Conservation (phyloP, 2,888 invertebrate genomes). For the Tiliacea aurago region DNA sequence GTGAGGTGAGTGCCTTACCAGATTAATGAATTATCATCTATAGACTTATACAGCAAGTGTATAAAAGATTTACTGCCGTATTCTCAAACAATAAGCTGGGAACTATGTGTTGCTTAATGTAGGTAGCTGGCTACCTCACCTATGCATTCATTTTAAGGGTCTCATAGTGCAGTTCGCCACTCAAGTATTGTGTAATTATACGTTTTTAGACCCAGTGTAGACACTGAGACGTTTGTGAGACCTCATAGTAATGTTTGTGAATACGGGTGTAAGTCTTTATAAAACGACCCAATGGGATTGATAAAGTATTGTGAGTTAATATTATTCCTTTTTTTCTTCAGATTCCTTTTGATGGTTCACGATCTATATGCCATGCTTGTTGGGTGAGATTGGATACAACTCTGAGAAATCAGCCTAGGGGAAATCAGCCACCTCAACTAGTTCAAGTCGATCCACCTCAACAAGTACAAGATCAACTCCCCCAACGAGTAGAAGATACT, state of each 20-base stretch:
- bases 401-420: background rate
- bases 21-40: conserved; percentile 10
- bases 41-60: conserved; percentile 18
- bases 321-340: conserved; percentile 3
- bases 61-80: conserved; percentile 14
- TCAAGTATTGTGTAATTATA: conserved; percentile 14
- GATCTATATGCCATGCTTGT: conserved; percentile 2
- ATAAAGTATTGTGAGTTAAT: conserved; percentile 7
- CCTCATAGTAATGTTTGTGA: conserved; percentile 14
- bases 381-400: background rate
- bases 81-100: conserved; percentile 12
- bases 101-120: conserved; percentile 14
- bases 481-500: conserved; percentile 7
- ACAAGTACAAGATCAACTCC: conserved; percentile 10
- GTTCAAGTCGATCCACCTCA: conserved; percentile 8
- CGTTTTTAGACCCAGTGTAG: conserved; percentile 10
- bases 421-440: background rate
- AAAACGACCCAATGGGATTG: conserved; percentile 11
- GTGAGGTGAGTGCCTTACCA: conserved; percentile 18
- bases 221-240: conserved; percentile 5
- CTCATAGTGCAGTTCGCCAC: conserved; percentile 11
- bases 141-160: conserved; percentile 16
- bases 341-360: conserved; percentile 2
- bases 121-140: conserved; percentile 7
- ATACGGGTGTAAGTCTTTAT: conserved; percentile 10